phyloP scores from a whole-genome alignment of 2,888 invertebrate genomes.

The Vanessa cardui region DNA sequence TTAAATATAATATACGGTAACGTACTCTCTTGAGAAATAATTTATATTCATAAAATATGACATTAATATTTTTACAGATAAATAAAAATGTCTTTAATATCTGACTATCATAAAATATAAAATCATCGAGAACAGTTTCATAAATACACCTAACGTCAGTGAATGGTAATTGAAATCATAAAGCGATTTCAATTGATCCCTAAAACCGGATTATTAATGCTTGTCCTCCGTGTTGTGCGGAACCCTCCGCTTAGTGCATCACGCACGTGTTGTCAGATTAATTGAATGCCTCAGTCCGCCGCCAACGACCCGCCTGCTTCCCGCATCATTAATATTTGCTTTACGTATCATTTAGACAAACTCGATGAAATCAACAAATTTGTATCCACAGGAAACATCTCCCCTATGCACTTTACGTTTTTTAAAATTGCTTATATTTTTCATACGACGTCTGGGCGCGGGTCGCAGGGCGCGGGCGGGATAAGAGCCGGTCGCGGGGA shows the following conservation, averaged over 20 bases:
- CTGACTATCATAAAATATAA: background rate
- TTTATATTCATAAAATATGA: too few species aligned
- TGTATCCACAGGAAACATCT: conserved; percentile 44
- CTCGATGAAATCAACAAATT: conserved; percentile 23
- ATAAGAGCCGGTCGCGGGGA: conserved; percentile 57
- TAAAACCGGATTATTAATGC: conserved; percentile 58
- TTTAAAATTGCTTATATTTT: conserved; percentile 64
- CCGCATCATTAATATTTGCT: conserved; percentile 28
- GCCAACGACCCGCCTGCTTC: conserved; percentile 42
- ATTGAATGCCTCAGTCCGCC: conserved; percentile 66
- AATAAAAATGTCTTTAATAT: too few species aligned
- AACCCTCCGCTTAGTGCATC: conserved; percentile 55
- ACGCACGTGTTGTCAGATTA: conserved; percentile 78
- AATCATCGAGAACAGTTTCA: background rate
- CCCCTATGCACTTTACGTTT: conserved; percentile 60
- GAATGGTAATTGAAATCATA: conserved; percentile 38
- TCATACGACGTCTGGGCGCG: conserved; percentile 66
- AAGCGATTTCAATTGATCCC: conserved; percentile 49
- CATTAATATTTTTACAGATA: too few species aligned
- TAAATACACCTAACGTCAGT: conserved; percentile 20
- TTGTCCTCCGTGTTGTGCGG: conserved; percentile 42
- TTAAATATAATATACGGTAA: too few species aligned
- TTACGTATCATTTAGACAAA: conserved; percentile 55
- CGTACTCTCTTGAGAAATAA: too few species aligned
- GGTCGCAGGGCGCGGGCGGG: conserved; percentile 69